Evolutionary conservation across 2,888 invertebrate species (phyloP), one percentile per base, ranked within the genome.

Genomic region (Scaptomyza polygonia): DNA sequence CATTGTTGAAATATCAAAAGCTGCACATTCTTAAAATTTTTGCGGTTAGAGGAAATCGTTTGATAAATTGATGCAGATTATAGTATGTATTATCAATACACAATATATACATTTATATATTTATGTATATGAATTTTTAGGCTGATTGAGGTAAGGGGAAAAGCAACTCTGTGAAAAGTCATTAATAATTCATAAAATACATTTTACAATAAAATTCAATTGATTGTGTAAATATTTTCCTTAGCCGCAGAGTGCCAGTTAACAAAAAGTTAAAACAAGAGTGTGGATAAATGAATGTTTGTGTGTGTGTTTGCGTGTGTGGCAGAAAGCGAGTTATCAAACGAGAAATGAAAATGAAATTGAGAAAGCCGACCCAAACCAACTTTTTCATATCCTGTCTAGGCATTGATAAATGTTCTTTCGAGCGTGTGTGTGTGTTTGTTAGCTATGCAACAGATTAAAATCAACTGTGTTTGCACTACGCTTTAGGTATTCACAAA

Each of bases 211-310:
- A 68, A 86, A 83, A 84, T 81, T 78, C 81, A 84, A 86, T 84
- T 84, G 87, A 84, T 84, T 86, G 85, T 77, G 85, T 67, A 84
- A 84, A 86, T 84, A 84, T 81, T 84, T 84, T 72, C 52, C 70
- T 78, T 73, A 29, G 36, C 52, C 72, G 51, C 61, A 67, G 47
- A 57, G 18, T 44, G 58, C 14, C 25, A 56, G 57, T 42, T n/a
- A n/a, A 30, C 7, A 40, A 32, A 44, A n/a, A 42, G 43, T 30
- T 39, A 32, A 39, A 52, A 49, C 52, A 66, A 67, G 56, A 43
- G 58, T 56, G 11, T 45, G 21, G 3, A 21, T 21, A 21, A 21
- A 2, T 4, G 1, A n/a, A n/a, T n/a, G n/a, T n/a, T n/a, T n/a
- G 1, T 36, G 8, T 14, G 7, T 36, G 16, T 16, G 36, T 36